These are phyloP conservation scores for Hepsetus odoe DNA, from an alignment of 2,113 vertebrate genomes.

Conservation along the genomic window DNA sequence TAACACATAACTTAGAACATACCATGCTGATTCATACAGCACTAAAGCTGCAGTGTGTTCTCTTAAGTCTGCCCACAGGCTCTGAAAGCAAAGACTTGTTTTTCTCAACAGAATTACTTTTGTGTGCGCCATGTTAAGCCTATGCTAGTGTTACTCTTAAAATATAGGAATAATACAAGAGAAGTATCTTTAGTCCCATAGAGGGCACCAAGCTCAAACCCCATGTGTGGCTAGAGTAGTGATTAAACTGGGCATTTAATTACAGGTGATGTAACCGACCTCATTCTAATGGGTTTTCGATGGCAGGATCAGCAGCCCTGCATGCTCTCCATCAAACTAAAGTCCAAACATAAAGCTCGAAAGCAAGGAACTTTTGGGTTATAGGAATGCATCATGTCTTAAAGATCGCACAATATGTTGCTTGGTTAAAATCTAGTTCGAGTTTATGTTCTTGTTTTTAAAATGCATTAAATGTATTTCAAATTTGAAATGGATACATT, in stretches of 20 bases:
- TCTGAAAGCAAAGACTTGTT: background rate
- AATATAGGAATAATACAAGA: background rate
- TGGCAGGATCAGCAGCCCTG: background rate
- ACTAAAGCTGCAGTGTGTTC: slow-evolving; percentile 13
- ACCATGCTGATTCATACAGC: slow-evolving; percentile 19
- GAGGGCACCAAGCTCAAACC: slow-evolving; percentile 37
- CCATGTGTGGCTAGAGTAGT: slow-evolving; percentile 37
- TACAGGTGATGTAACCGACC: slow-evolving; percentile 35
- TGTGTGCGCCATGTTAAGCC: background rate
- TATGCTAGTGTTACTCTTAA: background rate
- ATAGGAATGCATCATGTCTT: background rate
- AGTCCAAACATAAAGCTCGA: background rate
- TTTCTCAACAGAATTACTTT: background rate
- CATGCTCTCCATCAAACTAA: background rate
- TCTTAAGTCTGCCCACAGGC: background rate
- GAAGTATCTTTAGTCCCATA: slow-evolving; percentile 39
- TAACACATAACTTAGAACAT: slow-evolving; percentile 1
- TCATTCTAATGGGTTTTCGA: slow-evolving; percentile 9
- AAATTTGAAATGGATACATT: background rate
- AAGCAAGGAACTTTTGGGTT: background rate
- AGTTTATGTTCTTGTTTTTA: background rate
- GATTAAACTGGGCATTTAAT: slow-evolving; percentile 51
- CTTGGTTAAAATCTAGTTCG: too few relatives aligned
- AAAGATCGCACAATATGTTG: too few relatives aligned
- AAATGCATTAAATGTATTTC: background rate